These are phyloP conservation scores for Margarornis squamiger DNA, from an alignment of 2,797 vertebrate genomes.

Conservation along the genomic window DNA sequence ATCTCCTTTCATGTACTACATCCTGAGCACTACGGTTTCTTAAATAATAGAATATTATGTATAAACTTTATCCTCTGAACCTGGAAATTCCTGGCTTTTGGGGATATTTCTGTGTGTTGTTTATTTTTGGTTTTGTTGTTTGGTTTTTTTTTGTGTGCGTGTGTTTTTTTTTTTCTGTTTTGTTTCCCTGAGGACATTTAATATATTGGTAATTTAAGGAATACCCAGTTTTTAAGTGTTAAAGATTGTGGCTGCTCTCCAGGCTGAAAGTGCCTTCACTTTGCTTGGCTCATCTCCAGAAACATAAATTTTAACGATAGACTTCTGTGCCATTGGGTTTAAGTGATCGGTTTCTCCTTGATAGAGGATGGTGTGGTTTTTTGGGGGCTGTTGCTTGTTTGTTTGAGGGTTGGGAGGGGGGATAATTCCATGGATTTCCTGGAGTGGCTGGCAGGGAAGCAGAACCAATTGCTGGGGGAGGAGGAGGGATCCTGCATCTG, in stretches of 20 bases:
- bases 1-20: slow-evolving; percentile 11
- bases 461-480: slow-evolving; percentile 54
- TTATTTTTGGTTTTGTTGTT: neutral
- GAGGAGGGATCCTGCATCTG: slow-evolving; percentile 65
- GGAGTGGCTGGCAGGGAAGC: slow-evolving; percentile 33
- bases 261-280: slow-evolving; percentile 58
- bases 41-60: slow-evolving; percentile 40
- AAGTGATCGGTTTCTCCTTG: slow-evolving; percentile 4
- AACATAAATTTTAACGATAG: slow-evolving; percentile 7
- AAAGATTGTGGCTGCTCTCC: slow-evolving; percentile 50
- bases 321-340: neutral
- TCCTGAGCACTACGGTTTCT: slow-evolving; percentile 6
- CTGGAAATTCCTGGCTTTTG: slow-evolving; percentile 7
- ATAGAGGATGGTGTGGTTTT: neutral
- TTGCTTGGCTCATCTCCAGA: slow-evolving; percentile 45
- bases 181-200: neutral
- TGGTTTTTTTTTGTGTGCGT: neutral
- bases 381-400: neutral
- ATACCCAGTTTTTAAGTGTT: neutral
- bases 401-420: neutral
- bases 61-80: slow-evolving; percentile 4
- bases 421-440: neutral
- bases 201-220: slow-evolving; percentile 7
- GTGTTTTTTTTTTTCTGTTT: neutral
- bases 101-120: neutral